Percentiles rank a stretch among this genome's conserved stretches.
phyloP scores from a whole-genome alignment of 2,113 vertebrate species.

The Pluvialis apricaria region DNA sequence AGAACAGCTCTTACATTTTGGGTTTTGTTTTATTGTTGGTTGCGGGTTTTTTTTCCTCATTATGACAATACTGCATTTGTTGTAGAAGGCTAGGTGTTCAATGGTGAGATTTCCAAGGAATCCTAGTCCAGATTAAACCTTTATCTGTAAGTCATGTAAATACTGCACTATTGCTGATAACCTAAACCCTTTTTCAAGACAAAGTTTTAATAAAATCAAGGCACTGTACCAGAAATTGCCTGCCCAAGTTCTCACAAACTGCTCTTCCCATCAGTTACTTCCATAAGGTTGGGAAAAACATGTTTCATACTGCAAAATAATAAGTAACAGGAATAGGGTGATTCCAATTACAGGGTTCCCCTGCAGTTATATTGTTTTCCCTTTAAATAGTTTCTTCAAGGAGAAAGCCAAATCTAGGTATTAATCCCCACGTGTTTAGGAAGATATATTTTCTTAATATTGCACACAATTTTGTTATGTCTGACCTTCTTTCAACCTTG shows the following conservation, averaged over 20 bases:
- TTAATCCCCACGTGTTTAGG: neutral
- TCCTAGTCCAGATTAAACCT: neutral
- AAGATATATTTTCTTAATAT: neutral
- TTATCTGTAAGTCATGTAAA: neutral
- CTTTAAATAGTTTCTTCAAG: neutral
- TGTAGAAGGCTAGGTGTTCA: neutral
- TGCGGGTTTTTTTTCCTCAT: neutral
- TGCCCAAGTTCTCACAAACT: neutral
- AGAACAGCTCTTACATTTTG: neutral
- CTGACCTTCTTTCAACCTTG: neutral
- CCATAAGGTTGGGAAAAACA: neutral
- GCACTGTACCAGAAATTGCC: neutral
- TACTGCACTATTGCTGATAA: neutral
- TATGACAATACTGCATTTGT: neutral
- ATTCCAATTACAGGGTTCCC: neutral
- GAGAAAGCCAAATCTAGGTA: neutral
- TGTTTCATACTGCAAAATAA: neutral
- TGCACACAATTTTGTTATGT: neutral
- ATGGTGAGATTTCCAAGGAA: neutral
- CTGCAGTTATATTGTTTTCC: neutral
- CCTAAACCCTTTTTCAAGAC: neutral
- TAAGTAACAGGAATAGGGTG: neutral
- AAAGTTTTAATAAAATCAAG: neutral
- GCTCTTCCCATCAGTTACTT: neutral
- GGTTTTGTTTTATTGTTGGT: neutral